Conservation (phyloP, 37 sponge, comb jelly and placozoan species). For the Geodia barretti region DNA sequence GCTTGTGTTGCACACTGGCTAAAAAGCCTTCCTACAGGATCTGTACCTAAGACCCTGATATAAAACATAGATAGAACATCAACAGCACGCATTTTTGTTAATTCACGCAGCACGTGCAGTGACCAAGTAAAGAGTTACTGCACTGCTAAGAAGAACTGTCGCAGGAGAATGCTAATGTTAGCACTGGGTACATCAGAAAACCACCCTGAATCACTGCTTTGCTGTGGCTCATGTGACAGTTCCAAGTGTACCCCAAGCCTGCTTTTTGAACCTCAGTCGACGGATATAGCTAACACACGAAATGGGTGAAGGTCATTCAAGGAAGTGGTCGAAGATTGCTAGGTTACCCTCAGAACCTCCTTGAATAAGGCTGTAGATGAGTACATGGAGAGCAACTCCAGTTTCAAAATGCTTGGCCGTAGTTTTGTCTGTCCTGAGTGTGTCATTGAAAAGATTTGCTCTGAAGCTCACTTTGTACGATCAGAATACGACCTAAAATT, state of each 20-base stretch:
- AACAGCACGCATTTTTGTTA: background rate
- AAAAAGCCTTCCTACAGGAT: background rate
- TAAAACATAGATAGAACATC: background rate
- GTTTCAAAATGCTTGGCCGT: slow-evolving; percentile 7
- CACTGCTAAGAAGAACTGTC: background rate
- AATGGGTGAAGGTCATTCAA: background rate
- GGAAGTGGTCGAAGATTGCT: background rate
- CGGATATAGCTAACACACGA: background rate
- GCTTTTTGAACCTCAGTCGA: too few species aligned
- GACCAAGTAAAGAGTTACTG: background rate
- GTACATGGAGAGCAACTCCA: background rate
- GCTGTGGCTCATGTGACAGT: background rate
- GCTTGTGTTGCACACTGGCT: background rate
- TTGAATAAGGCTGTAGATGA: background rate
- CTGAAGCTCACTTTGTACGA: background rate
- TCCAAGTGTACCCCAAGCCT: background rate
- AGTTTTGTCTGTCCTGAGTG: slow-evolving; percentile 3
- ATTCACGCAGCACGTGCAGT: background rate
- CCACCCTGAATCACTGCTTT: background rate
- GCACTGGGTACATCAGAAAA: background rate
- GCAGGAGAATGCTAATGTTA: background rate
- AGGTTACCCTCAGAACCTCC: background rate
- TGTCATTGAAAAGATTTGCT: slow-evolving; percentile 15
- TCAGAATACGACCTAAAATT: background rate
- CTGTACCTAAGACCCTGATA: background rate